Conservation (phyloP, 1,140 invertebrate genomes). For the Mactra quadrangularis region DNA sequence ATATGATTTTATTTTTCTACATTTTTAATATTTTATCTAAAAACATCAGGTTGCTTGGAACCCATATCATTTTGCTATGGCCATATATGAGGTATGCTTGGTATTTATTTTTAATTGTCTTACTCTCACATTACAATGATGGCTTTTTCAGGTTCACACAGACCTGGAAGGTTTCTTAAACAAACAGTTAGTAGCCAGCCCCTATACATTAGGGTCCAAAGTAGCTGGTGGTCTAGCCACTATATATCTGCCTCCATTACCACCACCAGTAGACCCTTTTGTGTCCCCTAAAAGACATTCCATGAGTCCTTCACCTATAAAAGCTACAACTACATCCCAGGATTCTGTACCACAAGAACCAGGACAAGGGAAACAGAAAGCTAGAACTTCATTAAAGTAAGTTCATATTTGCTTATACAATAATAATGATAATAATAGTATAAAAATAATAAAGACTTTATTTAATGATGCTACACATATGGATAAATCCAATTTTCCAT, state of each 20-base stretch:
- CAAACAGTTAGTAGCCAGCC: conserved; percentile 56
- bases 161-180: conserved; percentile 73
- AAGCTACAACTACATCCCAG: conserved; percentile 31
- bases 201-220: conserved; percentile 72
- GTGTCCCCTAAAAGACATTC: conserved; percentile 53
- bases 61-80: too few relatives aligned
- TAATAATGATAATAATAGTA: too few relatives aligned
- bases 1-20: too few relatives aligned
- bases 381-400: conserved; percentile 79
- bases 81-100: too few relatives aligned
- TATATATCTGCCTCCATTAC: conserved; percentile 81
- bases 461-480: too few relatives aligned
- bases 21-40: too few relatives aligned
- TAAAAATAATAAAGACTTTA: too few relatives aligned
- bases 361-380: conserved; percentile 42
- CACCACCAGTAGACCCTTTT: conserved; percentile 71
- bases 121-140: too few relatives aligned
- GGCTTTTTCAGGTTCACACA: conserved; percentile 78
- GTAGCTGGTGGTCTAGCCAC: conserved; percentile 74
- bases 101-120: too few relatives aligned
- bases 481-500: too few relatives aligned
- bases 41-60: too few relatives aligned
- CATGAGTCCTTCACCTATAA: conserved; percentile 44
- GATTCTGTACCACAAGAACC: conserved; percentile 32
- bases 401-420: too few relatives aligned